These are phyloP conservation scores for Myzus persicae DNA, from an alignment of 1,140 invertebrate species.

Conservation along the genomic window DNA sequence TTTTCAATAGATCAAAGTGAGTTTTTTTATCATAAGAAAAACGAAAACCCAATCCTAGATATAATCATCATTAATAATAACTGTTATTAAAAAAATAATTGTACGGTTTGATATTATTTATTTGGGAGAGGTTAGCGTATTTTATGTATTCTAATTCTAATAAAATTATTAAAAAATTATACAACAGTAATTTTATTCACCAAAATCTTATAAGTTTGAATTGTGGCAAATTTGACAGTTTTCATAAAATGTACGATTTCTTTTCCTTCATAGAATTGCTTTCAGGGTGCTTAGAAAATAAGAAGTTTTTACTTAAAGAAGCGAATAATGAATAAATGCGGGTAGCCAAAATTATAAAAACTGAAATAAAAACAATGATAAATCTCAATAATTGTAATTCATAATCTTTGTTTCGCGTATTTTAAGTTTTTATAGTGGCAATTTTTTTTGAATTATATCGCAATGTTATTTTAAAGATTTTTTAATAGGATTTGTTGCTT, in stretches of 20 bases:
- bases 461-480: neutral
- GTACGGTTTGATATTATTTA: neutral
- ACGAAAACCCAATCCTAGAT: neutral
- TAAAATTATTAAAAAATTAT: too few species aligned
- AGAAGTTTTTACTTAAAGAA: neutral
- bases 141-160: neutral
- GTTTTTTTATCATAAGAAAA: neutral
- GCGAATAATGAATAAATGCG: neutral
- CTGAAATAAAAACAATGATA: neutral
- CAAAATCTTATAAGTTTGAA: neutral
- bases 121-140: neutral
- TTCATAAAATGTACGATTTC: neutral
- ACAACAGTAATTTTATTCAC: neutral
- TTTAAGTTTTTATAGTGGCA: neutral
- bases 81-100: neutral
- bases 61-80: neutral
- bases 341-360: neutral
- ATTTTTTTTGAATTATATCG: neutral
- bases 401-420: neutral
- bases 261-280: neutral
- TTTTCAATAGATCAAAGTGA: too few species aligned
- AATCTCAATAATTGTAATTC: neutral
- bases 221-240: neutral
- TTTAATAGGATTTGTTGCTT: neutral
- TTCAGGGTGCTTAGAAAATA: neutral